Conservation (phyloP, 2,113 vertebrate genomes). For the Artemisiospiza belli region DNA sequence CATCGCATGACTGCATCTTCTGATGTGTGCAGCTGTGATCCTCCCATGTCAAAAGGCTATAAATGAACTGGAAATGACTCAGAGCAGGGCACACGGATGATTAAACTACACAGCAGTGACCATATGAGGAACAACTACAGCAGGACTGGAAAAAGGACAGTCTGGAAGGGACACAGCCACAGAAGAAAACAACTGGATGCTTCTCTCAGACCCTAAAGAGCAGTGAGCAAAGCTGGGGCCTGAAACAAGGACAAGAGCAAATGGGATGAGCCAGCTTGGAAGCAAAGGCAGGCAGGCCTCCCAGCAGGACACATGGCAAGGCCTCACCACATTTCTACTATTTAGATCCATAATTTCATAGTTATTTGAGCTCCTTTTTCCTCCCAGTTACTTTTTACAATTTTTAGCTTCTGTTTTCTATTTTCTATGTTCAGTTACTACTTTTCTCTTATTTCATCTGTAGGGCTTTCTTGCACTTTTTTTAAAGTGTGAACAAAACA, state of each 20-base stretch:
- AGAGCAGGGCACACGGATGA: background rate
- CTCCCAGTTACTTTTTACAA: background rate
- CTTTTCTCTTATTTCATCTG: background rate
- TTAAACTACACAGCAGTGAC: background rate
- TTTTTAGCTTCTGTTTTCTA: background rate
- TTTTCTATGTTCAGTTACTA: background rate
- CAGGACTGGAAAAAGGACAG: background rate
- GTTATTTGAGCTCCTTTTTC: background rate
- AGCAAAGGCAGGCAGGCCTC: background rate
- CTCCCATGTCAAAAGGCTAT: background rate
- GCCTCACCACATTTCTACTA: background rate
- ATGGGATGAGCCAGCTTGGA: background rate
- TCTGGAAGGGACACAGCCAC: background rate
- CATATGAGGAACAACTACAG: background rate
- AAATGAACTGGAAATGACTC: constrained; percentile 14
- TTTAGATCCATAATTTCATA: background rate
- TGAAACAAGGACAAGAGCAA: background rate
- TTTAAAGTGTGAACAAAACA: constrained; percentile 13
- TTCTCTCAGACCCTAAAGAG: background rate
- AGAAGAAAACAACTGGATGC: background rate
- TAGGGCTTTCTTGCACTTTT: background rate
- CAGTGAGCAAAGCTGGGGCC: background rate
- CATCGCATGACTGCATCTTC: background rate
- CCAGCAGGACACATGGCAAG: background rate
- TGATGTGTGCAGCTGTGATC: background rate